Evolutionary conservation across 2,797 vertebrate genomes (phyloP), one percentile per base, ranked within the genome.

Genomic region (Notamacropus eugenii): DNA sequence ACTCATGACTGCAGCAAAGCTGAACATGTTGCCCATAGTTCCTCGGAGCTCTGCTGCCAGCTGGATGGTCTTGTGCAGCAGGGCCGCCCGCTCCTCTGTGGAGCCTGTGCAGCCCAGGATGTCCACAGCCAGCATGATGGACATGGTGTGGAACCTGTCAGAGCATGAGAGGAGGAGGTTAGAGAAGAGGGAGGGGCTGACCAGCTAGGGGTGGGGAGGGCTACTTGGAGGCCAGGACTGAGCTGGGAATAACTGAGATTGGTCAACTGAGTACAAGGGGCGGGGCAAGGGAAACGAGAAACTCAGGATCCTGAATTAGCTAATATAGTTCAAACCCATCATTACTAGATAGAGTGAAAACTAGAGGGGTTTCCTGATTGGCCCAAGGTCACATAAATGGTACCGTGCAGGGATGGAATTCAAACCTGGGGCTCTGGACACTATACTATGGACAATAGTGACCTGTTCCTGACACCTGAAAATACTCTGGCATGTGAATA

Each of bases 41-140:
- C 99, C 99, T 97, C 99, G 99, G 94, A 99, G 98, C 99, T 99
- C 99, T 0, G 99, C 99, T 0, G 99, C 99, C 98, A 99, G 97
- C 97, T 99, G 99, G 98, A 99, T 99, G 98, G 99, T 99, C 98
- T 99, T 99, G 98, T 99, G 99, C 34, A 99, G 99, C 91, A 99
- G 99, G 0, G 99, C 99, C 0, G 99, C 99, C 55, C 99, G 98
- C 98, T 99, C 99, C 98, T 99, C 99, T 0, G 98, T 99, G 92
- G 99, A 99, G 59, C 99, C 99, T 0, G 99, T 99, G 93, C 99
- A 99, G 98, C 99, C 99, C 92, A 99, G 98, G 97, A 99, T 99
- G 97, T 99, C 99, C 98, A 99, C 99, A 0, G 99, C 99, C 55
- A 99, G 99, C 99, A 99, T 99, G 98, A 99, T 99, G 90, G 99